Base-by-base conservation (phyloP, 2,797 vertebrate species). In the Pelodytes ibericus region DNA sequence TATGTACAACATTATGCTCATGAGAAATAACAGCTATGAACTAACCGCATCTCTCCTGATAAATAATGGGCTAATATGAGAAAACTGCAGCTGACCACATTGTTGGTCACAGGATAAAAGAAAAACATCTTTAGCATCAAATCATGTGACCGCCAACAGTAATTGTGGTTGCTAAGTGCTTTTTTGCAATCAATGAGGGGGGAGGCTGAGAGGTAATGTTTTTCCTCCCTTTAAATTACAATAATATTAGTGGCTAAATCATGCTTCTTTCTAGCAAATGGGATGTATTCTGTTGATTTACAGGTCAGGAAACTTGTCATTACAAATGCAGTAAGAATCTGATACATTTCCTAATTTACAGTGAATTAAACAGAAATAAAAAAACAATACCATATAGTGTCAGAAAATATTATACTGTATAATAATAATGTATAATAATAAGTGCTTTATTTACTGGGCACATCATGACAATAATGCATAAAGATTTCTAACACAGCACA, bases 131-230 rank as follows among this genome's bases (percentile, higher is more conserved):
- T 74, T 62, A 73, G 58, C 36, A 57, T 61, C 31, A 41, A 57
- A 74, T 63, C 71, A 79, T 57, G 49, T 74, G 71, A 69, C 64
- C 64, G 39, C 71, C 41, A 49, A 22, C 25, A 62, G 57, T 73
- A 73, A 79, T 74, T 73, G 71, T 69, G 77, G 77, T 63, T 68
- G 64, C 77, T 73, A 79, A 79, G 71, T 73, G 77, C 57, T 33
- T 79, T 74, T 79, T 47, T 30, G 62, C 63, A 68, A 79, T 79
- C 63, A 73, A 79, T 71, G 33, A 22, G 49, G 27, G 20, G 57
- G 57, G 27, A 39, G 29, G 51, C 62, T 49, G 58, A 72, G 26
- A 68, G 44, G 63, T 30, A 79, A 72, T 60, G 63, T 57, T 72
- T 66, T 72, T 58, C 30, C 56, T 41, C 72, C 41, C 20, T 65